Evolutionary conservation across 2,888 invertebrate species (phyloP).

Genomic region (Dynastes tityus): DNA sequence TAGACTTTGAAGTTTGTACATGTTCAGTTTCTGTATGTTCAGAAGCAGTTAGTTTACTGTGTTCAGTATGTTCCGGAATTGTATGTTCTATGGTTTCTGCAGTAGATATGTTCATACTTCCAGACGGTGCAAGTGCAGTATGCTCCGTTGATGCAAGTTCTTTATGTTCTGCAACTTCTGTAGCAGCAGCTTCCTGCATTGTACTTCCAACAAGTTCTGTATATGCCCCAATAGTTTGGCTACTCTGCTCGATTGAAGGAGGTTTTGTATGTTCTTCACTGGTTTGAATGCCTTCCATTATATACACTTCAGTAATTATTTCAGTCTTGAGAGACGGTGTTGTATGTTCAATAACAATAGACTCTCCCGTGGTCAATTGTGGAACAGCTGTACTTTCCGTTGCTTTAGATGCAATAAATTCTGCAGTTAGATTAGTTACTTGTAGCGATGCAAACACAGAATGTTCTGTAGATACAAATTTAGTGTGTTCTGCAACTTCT

Average conservation of each 20-base stretch:
- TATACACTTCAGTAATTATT: no score
- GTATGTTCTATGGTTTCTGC: slow-evolving; percentile 7
- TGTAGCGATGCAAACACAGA: no score
- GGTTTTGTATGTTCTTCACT: background rate
- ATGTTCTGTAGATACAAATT: no score
- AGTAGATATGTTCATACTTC: background rate
- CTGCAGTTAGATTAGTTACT: no score
- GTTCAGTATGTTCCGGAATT: slow-evolving; percentile 22
- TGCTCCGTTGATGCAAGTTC: background rate
- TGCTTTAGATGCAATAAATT: background rate
- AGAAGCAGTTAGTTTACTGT: background rate
- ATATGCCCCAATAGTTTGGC: background rate
- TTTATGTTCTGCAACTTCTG: background rate
- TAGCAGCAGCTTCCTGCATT: background rate
- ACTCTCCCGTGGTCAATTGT: no score
- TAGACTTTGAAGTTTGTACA: background rate
- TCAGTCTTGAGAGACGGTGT: no score
- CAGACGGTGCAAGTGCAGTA: background rate
- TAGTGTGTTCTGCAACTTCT: no score
- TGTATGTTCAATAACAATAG: no score
- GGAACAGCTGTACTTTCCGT: background rate
- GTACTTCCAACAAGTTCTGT: background rate
- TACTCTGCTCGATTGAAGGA: background rate
- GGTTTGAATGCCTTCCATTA: background rate
- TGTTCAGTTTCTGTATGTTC: slow-evolving; percentile 10